Percentiles rank a stretch among this genome's conserved stretches.
Evolutionary conservation across 2,888 invertebrate genomes (phyloP).

Genomic region (Campopleginae sp.): DNA sequence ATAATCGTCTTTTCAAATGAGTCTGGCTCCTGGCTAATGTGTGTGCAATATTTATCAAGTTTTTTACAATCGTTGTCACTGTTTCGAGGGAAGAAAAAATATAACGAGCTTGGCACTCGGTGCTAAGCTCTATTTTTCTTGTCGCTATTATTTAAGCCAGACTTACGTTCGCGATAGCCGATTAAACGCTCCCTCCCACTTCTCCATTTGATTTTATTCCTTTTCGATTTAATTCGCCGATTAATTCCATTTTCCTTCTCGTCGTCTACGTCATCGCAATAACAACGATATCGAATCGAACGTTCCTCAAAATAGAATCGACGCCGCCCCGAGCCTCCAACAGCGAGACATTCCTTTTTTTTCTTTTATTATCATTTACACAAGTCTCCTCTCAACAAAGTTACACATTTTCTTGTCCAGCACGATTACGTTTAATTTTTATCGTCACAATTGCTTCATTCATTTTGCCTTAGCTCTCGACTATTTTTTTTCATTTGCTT

Average conservation of each 20-base stretch:
- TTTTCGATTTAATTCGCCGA: background rate
- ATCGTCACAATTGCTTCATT: background rate
- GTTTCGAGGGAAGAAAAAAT: background rate
- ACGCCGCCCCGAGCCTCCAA: background rate
- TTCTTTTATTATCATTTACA: background rate
- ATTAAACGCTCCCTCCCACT: background rate
- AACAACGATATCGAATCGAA: constrained; percentile 19
- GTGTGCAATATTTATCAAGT: background rate
- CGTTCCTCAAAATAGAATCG: constrained; percentile 21
- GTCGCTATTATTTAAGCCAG: background rate
- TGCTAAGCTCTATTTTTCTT: constrained; percentile 9
- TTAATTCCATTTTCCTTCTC: constrained; percentile 14
- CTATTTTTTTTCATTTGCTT: no score
- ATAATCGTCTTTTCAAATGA: constrained; percentile 47
- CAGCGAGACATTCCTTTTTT: background rate
- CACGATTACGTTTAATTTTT: background rate
- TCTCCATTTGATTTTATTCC: background rate
- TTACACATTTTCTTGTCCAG: background rate
- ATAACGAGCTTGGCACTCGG: background rate
- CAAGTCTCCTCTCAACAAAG: background rate
- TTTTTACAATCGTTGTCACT: background rate
- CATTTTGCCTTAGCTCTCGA: background rate
- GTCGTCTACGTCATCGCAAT: constrained; percentile 12
- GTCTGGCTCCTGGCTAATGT: constrained; percentile 29
- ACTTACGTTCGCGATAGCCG: background rate